These are phyloP conservation scores for Psittacus erithacus DNA, from an alignment of 2,113 vertebrate genomes.

Conservation along the genomic window DNA sequence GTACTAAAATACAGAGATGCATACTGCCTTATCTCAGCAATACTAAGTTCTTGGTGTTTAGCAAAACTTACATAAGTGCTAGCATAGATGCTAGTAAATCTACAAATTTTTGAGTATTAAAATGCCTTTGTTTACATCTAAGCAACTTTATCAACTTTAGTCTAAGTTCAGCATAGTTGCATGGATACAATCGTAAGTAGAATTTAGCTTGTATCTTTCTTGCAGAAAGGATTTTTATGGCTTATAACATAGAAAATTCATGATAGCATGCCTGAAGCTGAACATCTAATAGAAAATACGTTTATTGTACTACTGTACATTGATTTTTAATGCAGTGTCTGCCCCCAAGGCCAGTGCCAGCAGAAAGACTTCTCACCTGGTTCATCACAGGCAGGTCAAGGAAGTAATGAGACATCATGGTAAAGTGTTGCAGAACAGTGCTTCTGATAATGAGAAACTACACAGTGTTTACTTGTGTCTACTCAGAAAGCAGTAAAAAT, in stretches of 20 bases:
- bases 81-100: background rate
- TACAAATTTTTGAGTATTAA: background rate
- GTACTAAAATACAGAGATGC: slow-evolving; percentile 17
- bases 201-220: background rate
- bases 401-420: background rate
- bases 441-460: background rate
- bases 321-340: background rate
- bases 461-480: background rate
- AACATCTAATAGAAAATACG: background rate
- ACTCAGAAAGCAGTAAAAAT: slow-evolving; percentile 23
- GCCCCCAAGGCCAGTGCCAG: background rate
- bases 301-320: background rate
- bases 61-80: slow-evolving; percentile 11
- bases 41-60: background rate
- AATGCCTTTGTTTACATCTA: background rate
- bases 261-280: background rate
- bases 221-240: slow-evolving; percentile 28
- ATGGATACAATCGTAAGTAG: background rate
- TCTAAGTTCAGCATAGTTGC: background rate
- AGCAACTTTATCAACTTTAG: background rate
- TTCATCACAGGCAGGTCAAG: slow-evolving; percentile 2
- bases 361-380: background rate
- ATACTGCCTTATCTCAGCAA: background rate
- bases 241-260: slow-evolving; percentile 37
- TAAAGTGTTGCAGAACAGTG: background rate